Percentiles rank a stretch among this genome's conserved stretches.
These are phyloP conservation scores for Electrona antarctica DNA, from an alignment of 2,113 vertebrate species.

Conservation along the genomic window DNA sequence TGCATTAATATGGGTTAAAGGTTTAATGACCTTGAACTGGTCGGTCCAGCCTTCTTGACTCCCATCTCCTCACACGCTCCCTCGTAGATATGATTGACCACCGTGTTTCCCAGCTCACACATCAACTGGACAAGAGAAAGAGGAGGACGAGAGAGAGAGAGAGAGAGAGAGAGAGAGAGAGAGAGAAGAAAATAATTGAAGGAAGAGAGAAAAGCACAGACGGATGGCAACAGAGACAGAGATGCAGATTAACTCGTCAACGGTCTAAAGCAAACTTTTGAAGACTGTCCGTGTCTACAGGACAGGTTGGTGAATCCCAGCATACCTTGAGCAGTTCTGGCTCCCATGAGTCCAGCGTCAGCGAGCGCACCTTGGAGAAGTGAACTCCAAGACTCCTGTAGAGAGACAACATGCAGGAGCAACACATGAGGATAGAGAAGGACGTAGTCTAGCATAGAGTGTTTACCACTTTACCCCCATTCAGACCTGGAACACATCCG, in stretches of 20 bases:
- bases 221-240: too few species aligned
- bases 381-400: slow-evolving; percentile 96
- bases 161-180: neutral
- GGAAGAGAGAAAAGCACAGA: too few species aligned
- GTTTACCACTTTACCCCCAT: too few species aligned
- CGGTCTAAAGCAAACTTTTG: too few species aligned
- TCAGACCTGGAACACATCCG: too few species aligned
- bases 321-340: slow-evolving; percentile 95
- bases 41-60: slow-evolving; percentile 85
- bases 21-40: slow-evolving; percentile 71
- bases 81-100: slow-evolving; percentile 97
- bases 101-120: slow-evolving; percentile 96
- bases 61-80: slow-evolving; percentile 85
- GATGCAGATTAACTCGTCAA: neutral
- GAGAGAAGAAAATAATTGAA: neutral
- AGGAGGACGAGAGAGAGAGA: neutral
- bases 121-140: slow-evolving; percentile 83
- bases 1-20: neutral
- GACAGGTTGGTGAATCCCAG: slow-evolving; percentile 3
- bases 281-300: too few species aligned
- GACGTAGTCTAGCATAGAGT: too few species aligned
- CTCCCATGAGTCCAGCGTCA: slow-evolving; percentile 96
- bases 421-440: neutral
- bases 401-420: slow-evolving; percentile 14
- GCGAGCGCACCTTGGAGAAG: slow-evolving; percentile 95